Evolutionary conservation across 2,888 invertebrate species (phyloP).

Genomic region (Endomychus coccineus): DNA sequence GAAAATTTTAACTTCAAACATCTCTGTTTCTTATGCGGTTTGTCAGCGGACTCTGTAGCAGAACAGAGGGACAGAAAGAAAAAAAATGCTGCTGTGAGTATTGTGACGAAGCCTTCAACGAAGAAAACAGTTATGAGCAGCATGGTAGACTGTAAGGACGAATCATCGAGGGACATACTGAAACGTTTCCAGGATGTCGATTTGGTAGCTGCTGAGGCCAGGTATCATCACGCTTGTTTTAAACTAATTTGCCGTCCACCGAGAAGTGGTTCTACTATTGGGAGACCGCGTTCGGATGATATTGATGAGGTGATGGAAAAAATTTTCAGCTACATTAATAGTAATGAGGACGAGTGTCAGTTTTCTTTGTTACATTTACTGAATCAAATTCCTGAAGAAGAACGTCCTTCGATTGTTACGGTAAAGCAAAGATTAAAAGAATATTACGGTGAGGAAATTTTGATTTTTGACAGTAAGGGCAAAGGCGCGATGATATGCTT

Average conservation of each 20-base stretch:
- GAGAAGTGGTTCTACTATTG: constrained; percentile 6
- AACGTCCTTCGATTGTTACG: constrained; percentile 15
- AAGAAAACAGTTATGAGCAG: neutral
- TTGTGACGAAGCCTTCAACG: too few species aligned
- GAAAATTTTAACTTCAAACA: neutral
- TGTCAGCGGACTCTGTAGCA: neutral
- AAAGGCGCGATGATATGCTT: too few species aligned
- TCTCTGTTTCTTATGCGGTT: neutral
- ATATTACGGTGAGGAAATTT: constrained; percentile 19
- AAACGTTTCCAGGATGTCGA: constrained; percentile 1
- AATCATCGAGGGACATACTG: neutral
- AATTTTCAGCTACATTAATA: constrained; percentile 10
- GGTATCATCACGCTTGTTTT: constrained; percentile 13
- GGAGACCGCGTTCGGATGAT: constrained; percentile 8
- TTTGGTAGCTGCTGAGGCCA: constrained; percentile 12
- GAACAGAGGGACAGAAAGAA: too few species aligned
- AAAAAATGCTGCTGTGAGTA: too few species aligned
- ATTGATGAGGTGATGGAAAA: constrained; percentile 16
- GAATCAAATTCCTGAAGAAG: constrained; percentile 14
- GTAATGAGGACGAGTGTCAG: constrained; percentile 17
- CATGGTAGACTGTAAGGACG: neutral
- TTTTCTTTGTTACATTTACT: constrained; percentile 13
- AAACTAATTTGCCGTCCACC: neutral
- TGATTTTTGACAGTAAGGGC: constrained; percentile 7
- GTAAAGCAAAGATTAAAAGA: constrained; percentile 15